A percentile compares a stretch with the other conserved stretches of the same genome.
Conservation (phyloP, 2,113 vertebrate genomes). For the Myiozetetes cayanensis region DNA sequence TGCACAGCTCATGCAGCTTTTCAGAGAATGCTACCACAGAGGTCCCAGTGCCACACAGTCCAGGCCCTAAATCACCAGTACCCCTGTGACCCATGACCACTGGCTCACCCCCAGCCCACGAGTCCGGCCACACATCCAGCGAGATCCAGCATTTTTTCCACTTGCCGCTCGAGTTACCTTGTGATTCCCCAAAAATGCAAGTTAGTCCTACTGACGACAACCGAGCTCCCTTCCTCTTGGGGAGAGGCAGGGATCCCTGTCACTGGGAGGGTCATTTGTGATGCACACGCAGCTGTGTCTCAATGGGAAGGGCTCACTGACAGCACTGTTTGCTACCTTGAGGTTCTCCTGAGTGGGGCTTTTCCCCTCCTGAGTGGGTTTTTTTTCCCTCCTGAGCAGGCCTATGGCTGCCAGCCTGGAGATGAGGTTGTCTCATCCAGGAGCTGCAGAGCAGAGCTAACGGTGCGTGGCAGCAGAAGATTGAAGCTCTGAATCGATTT, state of each 20-base stretch:
- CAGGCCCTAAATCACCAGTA: background rate
- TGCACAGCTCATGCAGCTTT: background rate
- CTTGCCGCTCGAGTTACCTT: no score
- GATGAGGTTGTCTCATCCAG: background rate
- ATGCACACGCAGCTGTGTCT: accelerated
- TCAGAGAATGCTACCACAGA: background rate
- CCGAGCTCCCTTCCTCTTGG: background rate
- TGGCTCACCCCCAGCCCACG: background rate
- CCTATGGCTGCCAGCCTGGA: background rate
- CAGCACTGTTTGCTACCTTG: background rate
- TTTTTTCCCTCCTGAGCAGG: background rate
- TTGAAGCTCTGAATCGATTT: conserved; percentile 41
- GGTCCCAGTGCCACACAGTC: accelerated
- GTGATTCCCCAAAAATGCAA: no score
- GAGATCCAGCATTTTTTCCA: no score
- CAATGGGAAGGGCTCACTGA: accelerated
- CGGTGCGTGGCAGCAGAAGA: background rate
- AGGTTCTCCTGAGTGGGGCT: background rate
- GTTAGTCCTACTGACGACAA: background rate
- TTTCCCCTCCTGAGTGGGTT: background rate
- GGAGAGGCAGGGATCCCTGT: background rate
- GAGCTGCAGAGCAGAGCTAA: conserved; percentile 1
- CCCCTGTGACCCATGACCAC: accelerated
- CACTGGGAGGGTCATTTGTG: background rate
- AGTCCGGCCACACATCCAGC: no score